Percentiles rank a stretch among this genome's conserved stretches.
Conservation (phyloP, 2,113 vertebrate genomes). For the Osmerus mordax region DNA sequence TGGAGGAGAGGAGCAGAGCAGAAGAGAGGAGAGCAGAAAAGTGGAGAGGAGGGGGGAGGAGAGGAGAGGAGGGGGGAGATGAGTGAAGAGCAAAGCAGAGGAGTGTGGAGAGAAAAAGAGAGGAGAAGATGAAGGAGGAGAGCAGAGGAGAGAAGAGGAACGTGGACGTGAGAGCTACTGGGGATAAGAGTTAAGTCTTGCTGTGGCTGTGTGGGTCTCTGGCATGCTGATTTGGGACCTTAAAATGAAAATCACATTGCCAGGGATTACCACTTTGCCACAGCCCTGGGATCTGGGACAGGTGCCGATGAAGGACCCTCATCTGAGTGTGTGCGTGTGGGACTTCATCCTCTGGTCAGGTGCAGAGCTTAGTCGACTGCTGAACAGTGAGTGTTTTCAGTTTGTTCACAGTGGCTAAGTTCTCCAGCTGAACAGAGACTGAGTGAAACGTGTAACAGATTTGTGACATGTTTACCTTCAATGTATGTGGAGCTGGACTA, state of each 20-base stretch:
- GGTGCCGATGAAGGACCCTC: neutral
- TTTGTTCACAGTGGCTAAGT: slow-evolving; percentile 64
- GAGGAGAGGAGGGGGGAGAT: neutral
- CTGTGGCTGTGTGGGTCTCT: slow-evolving; percentile 55
- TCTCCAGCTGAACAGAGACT: slow-evolving; percentile 48
- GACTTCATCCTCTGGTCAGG: slow-evolving; percentile 39
- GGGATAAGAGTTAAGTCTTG: neutral
- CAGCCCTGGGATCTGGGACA: slow-evolving; percentile 1
- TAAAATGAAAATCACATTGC: slow-evolving; percentile 87
- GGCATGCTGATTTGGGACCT: slow-evolving; percentile 53
- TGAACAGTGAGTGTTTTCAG: slow-evolving; percentile 42
- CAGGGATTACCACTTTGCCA: slow-evolving; percentile 88
- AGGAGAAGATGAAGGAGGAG: slow-evolving; percentile 17
- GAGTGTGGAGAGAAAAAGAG: slow-evolving; percentile 3
- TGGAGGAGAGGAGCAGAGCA: no score
- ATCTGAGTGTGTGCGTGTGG: slow-evolving; percentile 1
- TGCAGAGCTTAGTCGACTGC: slow-evolving; percentile 55
- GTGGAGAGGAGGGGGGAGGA: neutral
- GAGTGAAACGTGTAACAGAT: neutral
- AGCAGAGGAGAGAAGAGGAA: slow-evolving; percentile 4
- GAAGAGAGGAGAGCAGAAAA: no score
- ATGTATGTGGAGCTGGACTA: neutral
- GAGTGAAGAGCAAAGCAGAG: no score
- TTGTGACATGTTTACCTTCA: neutral
- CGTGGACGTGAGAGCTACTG: neutral